These are phyloP conservation scores for Eupithecia insigniata DNA, from an alignment of 2,888 invertebrate species.

Conservation along the genomic window DNA sequence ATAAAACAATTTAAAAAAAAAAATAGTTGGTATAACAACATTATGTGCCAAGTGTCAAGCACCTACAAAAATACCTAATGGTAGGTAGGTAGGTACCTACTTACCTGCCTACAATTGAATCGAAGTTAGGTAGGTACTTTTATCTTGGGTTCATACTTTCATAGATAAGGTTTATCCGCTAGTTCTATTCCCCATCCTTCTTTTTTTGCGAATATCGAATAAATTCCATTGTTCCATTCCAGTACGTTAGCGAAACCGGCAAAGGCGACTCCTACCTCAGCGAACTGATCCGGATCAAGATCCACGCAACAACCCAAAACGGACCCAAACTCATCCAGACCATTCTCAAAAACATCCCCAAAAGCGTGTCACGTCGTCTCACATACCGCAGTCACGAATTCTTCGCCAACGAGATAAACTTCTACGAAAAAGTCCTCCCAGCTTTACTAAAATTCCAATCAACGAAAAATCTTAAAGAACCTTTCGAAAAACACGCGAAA, in stretches of 20 bases:
- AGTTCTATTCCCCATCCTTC: too few species aligned
- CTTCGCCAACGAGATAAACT: slow-evolving; percentile 88
- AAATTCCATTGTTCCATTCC: slow-evolving; percentile 35
- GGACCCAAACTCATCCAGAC: slow-evolving; percentile 74
- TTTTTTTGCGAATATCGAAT: not conserved
- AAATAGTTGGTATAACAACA: too few species aligned
- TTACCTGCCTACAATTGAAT: too few species aligned
- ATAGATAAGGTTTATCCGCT: too few species aligned
- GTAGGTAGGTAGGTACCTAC: too few species aligned
- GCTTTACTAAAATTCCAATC: slow-evolving; percentile 74
- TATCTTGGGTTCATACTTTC: too few species aligned
- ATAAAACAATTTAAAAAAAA: too few species aligned
- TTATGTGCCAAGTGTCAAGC: too few species aligned
- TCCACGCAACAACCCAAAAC: slow-evolving; percentile 73
- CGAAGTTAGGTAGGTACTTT: too few species aligned
- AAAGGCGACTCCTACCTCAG: slow-evolving; percentile 90
- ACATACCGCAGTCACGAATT: slow-evolving; percentile 87
- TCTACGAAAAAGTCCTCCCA: slow-evolving; percentile 84
- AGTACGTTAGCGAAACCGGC: slow-evolving; percentile 75
- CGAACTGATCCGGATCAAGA: slow-evolving; percentile 84
- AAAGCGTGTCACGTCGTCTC: slow-evolving; percentile 84
- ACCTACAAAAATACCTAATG: too few species aligned
- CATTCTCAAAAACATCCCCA: slow-evolving; percentile 87
- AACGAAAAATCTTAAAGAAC: slow-evolving; percentile 67
- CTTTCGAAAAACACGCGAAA: slow-evolving; percentile 79